Evolutionary conservation across 2,113 vertebrate species (phyloP).

Genomic region (Bettongia penicillata): DNA sequence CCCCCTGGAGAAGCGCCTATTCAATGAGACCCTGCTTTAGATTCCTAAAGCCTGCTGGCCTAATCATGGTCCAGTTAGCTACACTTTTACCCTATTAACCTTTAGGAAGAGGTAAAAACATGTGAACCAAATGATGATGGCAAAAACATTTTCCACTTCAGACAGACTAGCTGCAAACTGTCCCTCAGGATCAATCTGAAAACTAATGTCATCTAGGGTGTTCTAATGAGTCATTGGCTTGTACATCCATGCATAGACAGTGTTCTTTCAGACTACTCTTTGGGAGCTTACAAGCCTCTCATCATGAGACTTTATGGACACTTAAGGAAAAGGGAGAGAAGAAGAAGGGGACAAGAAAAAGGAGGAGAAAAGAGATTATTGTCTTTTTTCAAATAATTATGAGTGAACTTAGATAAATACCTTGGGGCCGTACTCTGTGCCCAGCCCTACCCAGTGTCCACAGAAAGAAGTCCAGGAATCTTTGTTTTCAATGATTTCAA

Average conservation of each 20-base stretch:
- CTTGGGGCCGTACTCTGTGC: no score
- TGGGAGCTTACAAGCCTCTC: neutral
- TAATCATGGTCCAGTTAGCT: neutral
- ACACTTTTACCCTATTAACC: neutral
- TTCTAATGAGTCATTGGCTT: neutral
- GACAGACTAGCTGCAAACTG: neutral
- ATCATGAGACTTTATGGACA: neutral
- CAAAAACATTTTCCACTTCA: slow-evolving; percentile 2
- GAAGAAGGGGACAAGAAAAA: neutral
- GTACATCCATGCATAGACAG: neutral
- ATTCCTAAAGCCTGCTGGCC: neutral
- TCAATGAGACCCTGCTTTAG: neutral
- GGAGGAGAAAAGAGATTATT: neutral
- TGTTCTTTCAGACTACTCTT: neutral
- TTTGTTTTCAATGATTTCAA: no score
- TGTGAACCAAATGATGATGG: slow-evolving; percentile 22
- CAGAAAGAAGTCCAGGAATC: no score
- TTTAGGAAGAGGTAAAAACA: neutral
- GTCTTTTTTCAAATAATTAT: no score
- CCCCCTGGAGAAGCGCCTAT: neutral
- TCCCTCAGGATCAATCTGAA: neutral
- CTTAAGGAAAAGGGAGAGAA: neutral
- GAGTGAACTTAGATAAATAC: no score
- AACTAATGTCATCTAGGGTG: slow-evolving; percentile 32
- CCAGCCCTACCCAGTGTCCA: no score